Percentiles rank a stretch among this genome's conserved stretches.
Evolutionary conservation across 1,140 invertebrate species (phyloP).

Genomic region (Nilaparvata lugens): DNA sequence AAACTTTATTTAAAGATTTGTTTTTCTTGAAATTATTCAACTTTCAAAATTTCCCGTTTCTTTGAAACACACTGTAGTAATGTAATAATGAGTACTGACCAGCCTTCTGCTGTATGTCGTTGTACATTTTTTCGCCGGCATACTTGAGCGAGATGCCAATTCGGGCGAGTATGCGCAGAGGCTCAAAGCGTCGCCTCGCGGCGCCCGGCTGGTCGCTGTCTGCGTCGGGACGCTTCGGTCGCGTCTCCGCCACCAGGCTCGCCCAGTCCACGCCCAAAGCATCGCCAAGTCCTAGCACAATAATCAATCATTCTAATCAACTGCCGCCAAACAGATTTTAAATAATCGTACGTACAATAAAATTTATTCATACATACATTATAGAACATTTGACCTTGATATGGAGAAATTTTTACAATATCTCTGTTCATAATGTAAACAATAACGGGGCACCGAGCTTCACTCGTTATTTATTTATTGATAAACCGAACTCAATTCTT

Average conservation of each 20-base stretch:
- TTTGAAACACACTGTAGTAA: too few species aligned
- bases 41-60: too few species aligned
- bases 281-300: slow-evolving; percentile 60
- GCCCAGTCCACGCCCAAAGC: slow-evolving; percentile 88
- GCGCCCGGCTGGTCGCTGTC: slow-evolving; percentile 36
- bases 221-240: slow-evolving; percentile 38
- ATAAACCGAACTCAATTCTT: too few species aligned
- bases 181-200: slow-evolving; percentile 65
- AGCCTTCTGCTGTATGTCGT: slow-evolving; percentile 43
- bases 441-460: too few species aligned
- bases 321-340: slow-evolving; percentile 42
- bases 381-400: too few species aligned
- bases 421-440: too few species aligned
- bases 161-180: slow-evolving; percentile 55
- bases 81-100: neutral
- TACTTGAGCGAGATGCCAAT: slow-evolving; percentile 61
- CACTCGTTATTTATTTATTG: too few species aligned
- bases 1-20: too few species aligned
- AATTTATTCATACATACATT: neutral
- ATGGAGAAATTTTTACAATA: neutral
- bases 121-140: slow-evolving; percentile 52
- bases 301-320: too few species aligned
- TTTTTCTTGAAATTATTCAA: too few species aligned
- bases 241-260: slow-evolving; percentile 66
- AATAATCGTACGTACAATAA: slow-evolving; percentile 19